phyloP scores from a whole-genome alignment of 2,113 vertebrate species.

The Pelodiscus sinensis region DNA sequence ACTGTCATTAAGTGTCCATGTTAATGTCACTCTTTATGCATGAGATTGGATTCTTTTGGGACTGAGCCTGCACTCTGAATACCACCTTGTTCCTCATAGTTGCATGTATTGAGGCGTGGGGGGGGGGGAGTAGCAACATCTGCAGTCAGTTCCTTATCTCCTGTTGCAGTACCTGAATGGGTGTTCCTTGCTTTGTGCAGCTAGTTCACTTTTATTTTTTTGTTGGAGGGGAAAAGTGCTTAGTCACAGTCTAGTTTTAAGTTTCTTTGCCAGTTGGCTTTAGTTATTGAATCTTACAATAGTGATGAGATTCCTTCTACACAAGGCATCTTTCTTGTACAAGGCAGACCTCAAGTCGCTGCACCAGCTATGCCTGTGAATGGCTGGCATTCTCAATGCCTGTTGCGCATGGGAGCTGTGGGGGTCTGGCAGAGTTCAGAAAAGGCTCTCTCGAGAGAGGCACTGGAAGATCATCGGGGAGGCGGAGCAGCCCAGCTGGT shows the following conservation, averaged over 20 bases:
- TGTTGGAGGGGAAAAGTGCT: neutral
- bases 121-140: neutral
- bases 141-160: no score
- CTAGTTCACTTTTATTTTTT: neutral
- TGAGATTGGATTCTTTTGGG: neutral
- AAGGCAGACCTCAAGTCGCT: neutral
- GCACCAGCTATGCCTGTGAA: neutral
- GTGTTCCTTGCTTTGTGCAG: neutral
- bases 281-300: neutral
- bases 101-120: neutral
- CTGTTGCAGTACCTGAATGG: no score
- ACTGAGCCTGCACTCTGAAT: neutral
- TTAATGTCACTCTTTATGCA: no score
- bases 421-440: neutral
- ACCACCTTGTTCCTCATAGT: neutral
- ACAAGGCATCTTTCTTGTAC: neutral
- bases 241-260: neutral
- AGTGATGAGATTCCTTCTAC: neutral
- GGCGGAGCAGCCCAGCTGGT: neutral
- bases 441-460: neutral
- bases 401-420: neutral
- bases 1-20: neutral
- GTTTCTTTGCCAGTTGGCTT: neutral
- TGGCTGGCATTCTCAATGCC: neutral
- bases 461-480: neutral